phyloP scores from a whole-genome alignment of 2,888 invertebrate genomes.

The Fragum sueziense region DNA sequence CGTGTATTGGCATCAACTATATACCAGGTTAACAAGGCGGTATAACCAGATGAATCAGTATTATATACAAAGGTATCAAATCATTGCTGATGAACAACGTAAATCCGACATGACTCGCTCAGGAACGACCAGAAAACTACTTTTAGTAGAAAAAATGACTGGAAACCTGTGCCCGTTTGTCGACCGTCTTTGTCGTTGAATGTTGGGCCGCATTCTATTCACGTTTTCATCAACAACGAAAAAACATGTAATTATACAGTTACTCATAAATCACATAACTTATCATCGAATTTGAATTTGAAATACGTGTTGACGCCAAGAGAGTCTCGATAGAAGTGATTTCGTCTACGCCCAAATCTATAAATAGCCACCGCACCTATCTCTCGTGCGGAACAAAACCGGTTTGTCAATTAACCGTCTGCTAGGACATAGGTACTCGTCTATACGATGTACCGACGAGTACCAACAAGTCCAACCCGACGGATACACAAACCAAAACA shows the following conservation, averaged over 20 bases:
- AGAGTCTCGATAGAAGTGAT: not conserved
- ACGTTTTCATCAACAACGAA: not conserved
- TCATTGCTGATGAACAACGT: no score
- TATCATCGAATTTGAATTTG: not conserved
- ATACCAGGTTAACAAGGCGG: not conserved
- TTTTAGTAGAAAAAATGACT: not conserved
- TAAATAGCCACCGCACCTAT: not conserved
- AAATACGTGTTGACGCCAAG: not conserved
- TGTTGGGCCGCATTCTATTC: not conserved
- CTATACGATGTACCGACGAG: slow-evolving; percentile 12
- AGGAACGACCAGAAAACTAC: not conserved
- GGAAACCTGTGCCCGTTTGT: not conserved
- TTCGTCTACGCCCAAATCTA: not conserved
- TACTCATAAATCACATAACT: not conserved
- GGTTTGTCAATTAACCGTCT: not conserved
- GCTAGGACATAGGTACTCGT: not conserved
- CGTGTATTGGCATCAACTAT: not conserved
- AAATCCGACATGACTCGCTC: not conserved
- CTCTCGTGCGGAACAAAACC: no score
- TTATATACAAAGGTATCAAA: no score
- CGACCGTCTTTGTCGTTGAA: not conserved
- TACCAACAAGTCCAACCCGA: slow-evolving; percentile 11
- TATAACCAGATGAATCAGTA: not conserved
- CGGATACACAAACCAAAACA: not conserved
- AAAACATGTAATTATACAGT: not conserved